Evolutionary conservation across 2,888 invertebrate species (phyloP), one percentile per base, ranked within the genome.

Genomic region (Drosophila differens): DNA sequence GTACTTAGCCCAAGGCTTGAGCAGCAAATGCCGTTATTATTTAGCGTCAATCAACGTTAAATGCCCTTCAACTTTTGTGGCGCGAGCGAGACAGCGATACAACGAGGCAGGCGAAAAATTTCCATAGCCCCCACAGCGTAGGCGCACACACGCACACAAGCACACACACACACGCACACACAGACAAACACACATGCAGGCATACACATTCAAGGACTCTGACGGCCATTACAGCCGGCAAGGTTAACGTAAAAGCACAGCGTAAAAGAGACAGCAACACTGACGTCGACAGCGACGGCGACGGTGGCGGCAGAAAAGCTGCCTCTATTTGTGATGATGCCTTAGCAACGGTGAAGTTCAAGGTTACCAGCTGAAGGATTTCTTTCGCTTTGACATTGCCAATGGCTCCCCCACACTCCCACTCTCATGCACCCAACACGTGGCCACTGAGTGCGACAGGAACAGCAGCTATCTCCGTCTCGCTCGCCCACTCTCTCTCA

Each of bases 291-390:
- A 4, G 55, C n/a, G 59, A 54, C 66, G 53, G 33, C 30, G 57
- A 55, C 32, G 19, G 52, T 19, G 47, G 55, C n/a, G 55, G 64
- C 66, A 53, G 35, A 65, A 65, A 65, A 66, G 66, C 51, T 59
- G 66, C 58, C 70, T 52, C 79, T 66, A 58, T 47, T 64, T 47
- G 59, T 32, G 14, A 2, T 19, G 37, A n/a, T 70, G 88, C 88
- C 90, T 82, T 79, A 68, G 79, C 80, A 87, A 85, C 88, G 75
- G 78, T 92, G 91, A 91, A 91, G 91, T 91, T 92, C 91, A 91
- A 92, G 92, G 91, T 91, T 92, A 89, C 79, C 80, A 81, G 75
- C 77, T 75, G 83, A 86, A 83, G 83, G 87, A 84, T 76, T 82
- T 71, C 75, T 47, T 47, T 70, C 44, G 57, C 76, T 76, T 57